Evolutionary conservation across 2,797 vertebrate genomes (phyloP).

Genomic region (Morelia viridis): DNA sequence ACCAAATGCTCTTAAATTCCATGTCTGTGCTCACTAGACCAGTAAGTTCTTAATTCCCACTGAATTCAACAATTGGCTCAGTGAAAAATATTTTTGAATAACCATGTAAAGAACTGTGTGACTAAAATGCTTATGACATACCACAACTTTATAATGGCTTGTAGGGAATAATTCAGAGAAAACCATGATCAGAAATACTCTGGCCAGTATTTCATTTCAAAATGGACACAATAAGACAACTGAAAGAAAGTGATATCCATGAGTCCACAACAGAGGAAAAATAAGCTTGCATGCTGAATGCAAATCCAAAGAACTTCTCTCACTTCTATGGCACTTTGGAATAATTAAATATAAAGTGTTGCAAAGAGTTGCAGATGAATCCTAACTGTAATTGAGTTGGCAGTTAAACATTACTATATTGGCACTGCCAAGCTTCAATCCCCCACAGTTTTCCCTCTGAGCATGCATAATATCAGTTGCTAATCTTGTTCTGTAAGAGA

Average conservation of each 20-base stretch:
- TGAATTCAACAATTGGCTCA: background rate
- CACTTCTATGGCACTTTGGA: conserved; percentile 51
- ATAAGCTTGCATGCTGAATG: conserved; percentile 51
- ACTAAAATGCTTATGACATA: conserved; percentile 5
- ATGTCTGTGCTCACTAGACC: background rate
- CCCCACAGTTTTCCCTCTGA: conserved; percentile 52
- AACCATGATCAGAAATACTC: background rate
- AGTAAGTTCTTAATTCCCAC: background rate
- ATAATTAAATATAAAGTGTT: conserved; percentile 68
- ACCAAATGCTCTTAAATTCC: background rate
- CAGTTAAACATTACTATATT: conserved; percentile 57
- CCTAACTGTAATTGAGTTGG: conserved; percentile 61
- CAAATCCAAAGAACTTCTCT: conserved; percentile 57
- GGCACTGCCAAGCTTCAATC: conserved; percentile 59
- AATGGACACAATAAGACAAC: conserved; percentile 45
- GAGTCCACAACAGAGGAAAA: conserved; percentile 39
- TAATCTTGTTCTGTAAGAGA: conserved; percentile 49
- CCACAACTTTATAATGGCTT: conserved; percentile 13
- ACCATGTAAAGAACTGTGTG: background rate
- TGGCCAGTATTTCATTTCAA: conserved; percentile 52
- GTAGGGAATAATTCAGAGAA: conserved; percentile 12
- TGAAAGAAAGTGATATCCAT: conserved; percentile 49
- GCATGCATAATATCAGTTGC: background rate
- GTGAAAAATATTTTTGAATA: background rate
- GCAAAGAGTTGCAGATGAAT: conserved; percentile 52